These are phyloP conservation scores for Andrena hattorfiana DNA, from an alignment of 2,888 invertebrate species.

Conservation along the genomic window DNA sequence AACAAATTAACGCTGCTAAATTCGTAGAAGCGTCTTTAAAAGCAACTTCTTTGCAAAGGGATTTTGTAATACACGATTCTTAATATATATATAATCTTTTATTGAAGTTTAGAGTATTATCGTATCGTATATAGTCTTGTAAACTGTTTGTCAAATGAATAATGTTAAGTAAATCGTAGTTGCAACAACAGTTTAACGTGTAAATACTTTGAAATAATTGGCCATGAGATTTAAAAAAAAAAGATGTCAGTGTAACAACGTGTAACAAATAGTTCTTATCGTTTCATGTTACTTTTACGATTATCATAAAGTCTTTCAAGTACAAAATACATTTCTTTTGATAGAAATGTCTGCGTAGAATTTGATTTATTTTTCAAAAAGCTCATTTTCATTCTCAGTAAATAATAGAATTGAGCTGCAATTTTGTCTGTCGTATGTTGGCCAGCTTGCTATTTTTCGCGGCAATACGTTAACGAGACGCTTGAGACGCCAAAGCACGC, in stretches of 20 bases:
- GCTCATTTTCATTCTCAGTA: not conserved
- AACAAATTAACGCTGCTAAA: not conserved
- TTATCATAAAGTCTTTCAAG: not conserved
- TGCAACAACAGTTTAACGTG: constrained; percentile 22
- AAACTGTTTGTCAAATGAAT: no score
- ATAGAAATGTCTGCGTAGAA: not conserved
- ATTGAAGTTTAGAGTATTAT: no score
- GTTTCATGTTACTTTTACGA: not conserved
- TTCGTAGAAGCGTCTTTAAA: not conserved
- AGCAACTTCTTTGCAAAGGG: not conserved
- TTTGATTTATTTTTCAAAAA: not conserved
- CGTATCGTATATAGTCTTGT: no score
- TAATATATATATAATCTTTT: not conserved
- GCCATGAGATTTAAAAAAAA: not conserved
- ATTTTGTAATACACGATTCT: not conserved
- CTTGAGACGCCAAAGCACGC: constrained; percentile 43
- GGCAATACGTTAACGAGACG: constrained; percentile 59
- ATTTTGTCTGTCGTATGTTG: constrained; percentile 23
- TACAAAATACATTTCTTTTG: not conserved
- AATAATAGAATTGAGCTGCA: not conserved
- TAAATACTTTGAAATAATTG: constrained; percentile 38
- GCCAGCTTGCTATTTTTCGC: constrained; percentile 61
- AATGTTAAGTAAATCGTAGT: no score
- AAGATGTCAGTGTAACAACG: not conserved
- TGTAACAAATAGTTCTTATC: not conserved